These are phyloP conservation scores for Pipistrellus pipistrellus DNA, from an alignment of 2,797 vertebrate genomes.

Conservation along the genomic window DNA sequence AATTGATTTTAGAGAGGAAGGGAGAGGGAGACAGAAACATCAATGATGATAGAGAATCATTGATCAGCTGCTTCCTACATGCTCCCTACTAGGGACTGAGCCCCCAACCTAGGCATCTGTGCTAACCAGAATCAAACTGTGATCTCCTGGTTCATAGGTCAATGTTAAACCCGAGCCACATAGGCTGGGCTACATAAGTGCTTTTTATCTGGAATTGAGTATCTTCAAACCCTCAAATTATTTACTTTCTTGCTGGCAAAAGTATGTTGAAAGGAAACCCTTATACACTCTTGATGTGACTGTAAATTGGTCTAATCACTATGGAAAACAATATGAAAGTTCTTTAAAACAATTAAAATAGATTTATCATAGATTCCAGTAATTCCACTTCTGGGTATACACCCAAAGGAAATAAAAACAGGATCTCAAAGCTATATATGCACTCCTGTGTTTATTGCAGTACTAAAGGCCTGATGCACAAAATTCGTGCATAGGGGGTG, in stretches of 20 bases:
- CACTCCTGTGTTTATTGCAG: not conserved
- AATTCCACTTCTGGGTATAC: not conserved
- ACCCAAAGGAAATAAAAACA: not conserved
- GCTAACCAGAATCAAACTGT: not conserved
- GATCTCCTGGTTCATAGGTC: too few species aligned
- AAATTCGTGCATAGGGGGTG: too few species aligned
- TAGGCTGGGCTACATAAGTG: not conserved
- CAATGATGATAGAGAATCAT: not conserved
- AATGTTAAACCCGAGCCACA: not conserved
- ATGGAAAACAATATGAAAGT: not conserved
- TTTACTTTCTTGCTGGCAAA: not conserved
- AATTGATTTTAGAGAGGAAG: not conserved
- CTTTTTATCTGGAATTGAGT: not conserved
- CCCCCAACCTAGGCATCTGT: not conserved
- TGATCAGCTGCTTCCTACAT: not conserved
- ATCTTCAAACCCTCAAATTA: conserved; percentile 4
- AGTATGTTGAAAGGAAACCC: not conserved
- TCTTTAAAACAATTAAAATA: not conserved
- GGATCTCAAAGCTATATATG: not conserved
- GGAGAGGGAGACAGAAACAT: not conserved
- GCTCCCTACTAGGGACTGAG: too few species aligned
- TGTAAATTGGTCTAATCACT: not conserved
- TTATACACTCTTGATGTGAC: not conserved
- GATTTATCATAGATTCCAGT: not conserved
- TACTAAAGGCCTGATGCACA: too few species aligned